A percentile compares a stretch with the other conserved stretches of the same genome.
phyloP scores from a whole-genome alignment of 2,888 invertebrate species.

The Cabera pusaria region DNA sequence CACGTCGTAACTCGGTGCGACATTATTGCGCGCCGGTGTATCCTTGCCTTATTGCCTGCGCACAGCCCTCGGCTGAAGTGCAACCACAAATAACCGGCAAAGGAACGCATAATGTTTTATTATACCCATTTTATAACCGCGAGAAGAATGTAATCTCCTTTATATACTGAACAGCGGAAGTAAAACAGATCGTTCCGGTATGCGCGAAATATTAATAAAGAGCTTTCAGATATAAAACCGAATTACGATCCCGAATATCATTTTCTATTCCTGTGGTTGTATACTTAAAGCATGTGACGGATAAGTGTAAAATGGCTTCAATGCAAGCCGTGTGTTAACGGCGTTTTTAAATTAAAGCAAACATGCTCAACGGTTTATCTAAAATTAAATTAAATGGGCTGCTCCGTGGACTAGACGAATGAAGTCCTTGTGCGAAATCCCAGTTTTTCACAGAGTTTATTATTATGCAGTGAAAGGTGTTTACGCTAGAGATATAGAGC shows the following conservation, averaged over 20 bases:
- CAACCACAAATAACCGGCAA: slow-evolving; percentile 66
- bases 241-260: slow-evolving; percentile 30
- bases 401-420: slow-evolving; percentile 17
- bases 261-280: slow-evolving; percentile 20
- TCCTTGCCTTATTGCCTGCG: slow-evolving; percentile 54
- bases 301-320: not conserved
- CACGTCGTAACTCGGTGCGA: slow-evolving; percentile 46
- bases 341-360: slow-evolving; percentile 9
- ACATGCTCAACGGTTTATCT: slow-evolving; percentile 7
- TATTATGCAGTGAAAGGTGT: slow-evolving; percentile 27
- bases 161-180: slow-evolving; percentile 63
- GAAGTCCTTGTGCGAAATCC: slow-evolving; percentile 18
- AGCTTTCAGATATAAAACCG: slow-evolving; percentile 32
- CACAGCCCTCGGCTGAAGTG: slow-evolving; percentile 55
- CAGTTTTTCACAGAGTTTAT: slow-evolving; percentile 24
- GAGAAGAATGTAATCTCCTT: slow-evolving; percentile 70
- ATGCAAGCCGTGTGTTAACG: not conserved
- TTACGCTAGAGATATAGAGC: slow-evolving; percentile 28
- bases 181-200: slow-evolving; percentile 54
- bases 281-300: not conserved
- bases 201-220: slow-evolving; percentile 51
- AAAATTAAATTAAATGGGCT: slow-evolving; percentile 17
- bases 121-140: slow-evolving; percentile 69
- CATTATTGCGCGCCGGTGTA: slow-evolving; percentile 50
- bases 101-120: slow-evolving; percentile 75